phyloP scores from a whole-genome alignment of 2,888 invertebrate species.

The Allygus modestus region DNA sequence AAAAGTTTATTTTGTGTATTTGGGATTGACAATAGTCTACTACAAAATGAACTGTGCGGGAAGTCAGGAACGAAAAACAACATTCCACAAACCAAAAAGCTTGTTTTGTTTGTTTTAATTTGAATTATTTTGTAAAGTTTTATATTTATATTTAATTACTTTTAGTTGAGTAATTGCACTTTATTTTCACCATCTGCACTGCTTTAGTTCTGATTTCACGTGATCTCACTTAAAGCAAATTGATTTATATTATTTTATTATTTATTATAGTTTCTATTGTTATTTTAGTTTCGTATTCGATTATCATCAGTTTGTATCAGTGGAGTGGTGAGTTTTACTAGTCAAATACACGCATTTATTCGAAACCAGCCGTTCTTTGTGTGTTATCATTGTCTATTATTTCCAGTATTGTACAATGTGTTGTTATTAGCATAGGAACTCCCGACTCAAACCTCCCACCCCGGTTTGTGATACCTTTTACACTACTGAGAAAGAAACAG shows the following conservation, averaged over 20 bases:
- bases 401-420: slow-evolving; percentile 62
- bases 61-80: slow-evolving; percentile 47
- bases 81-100: slow-evolving; percentile 51
- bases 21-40: slow-evolving; percentile 60
- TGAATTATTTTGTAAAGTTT: slow-evolving; percentile 60
- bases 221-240: slow-evolving; percentile 69
- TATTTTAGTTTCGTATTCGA: slow-evolving; percentile 60
- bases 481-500: slow-evolving; percentile 68
- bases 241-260: slow-evolving; percentile 65
- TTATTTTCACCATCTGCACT: slow-evolving; percentile 62
- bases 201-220: slow-evolving; percentile 65
- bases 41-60: slow-evolving; percentile 47
- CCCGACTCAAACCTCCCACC: slow-evolving; percentile 29
- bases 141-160: slow-evolving; percentile 44
- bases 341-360: slow-evolving; percentile 70
- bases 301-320: slow-evolving; percentile 61
- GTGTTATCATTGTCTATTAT: slow-evolving; percentile 64
- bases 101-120: slow-evolving; percentile 33
- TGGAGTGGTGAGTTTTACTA: slow-evolving; percentile 71
- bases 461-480: slow-evolving; percentile 69
- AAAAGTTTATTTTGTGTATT: slow-evolving; percentile 62
- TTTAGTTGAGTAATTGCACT: slow-evolving; percentile 55
- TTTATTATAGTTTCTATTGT: slow-evolving; percentile 62
- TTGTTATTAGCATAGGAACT: slow-evolving; percentile 49
- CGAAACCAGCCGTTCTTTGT: slow-evolving; percentile 60